Base-by-base conservation (phyloP, 2,797 vertebrate genomes). In the Malacoraja senta region DNA sequence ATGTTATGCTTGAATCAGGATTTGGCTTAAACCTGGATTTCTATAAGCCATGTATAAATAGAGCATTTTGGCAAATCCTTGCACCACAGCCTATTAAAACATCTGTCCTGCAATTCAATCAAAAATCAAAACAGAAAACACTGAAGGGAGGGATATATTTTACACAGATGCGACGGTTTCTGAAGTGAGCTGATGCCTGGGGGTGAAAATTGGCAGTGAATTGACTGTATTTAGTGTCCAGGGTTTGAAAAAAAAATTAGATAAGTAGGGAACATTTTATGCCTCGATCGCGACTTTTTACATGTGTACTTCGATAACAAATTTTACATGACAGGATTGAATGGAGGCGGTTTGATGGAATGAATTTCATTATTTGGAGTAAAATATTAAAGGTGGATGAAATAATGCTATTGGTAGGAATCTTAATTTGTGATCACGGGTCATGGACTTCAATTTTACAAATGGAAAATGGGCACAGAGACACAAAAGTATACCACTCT, bases 1-100 rank as follows among this genome's bases (percentile, higher is more conserved):
- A 88, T 88, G 84, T 35, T 88, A 35, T 88, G 84, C 84, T 88
- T 88, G 84, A 88, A 88, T 88, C 84, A 88, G 63, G 84, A 88
- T 68, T 88, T 65, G n/a, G 61, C 61, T 88, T 88, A 68, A 88
- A 88, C 61, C 84, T 88, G 63, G 84, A 88, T 88, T 68, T 68
- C 84, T 35, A 88, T 35, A 68, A 32, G 32, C n/a, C 17, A 32
- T 88, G 61, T 61, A 88, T 88, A 88, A 88, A 88, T 88, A 35
- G 15, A 8, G 61, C 84, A 88, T 88, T 88, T 88, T 88, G 84
- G 63, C n/a, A 88, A 65, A 88, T 88, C 84, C 8, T 21, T 88
- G 84, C 68, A n/a, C 84, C 61, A 88, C 84, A 88, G 63, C 84
- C 84, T 32, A 88, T 88, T 88, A 88, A 88, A 88, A 88, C 63